Conservation (phyloP, 2,888 invertebrate species). For the Oxyteleia sp. region DNA sequence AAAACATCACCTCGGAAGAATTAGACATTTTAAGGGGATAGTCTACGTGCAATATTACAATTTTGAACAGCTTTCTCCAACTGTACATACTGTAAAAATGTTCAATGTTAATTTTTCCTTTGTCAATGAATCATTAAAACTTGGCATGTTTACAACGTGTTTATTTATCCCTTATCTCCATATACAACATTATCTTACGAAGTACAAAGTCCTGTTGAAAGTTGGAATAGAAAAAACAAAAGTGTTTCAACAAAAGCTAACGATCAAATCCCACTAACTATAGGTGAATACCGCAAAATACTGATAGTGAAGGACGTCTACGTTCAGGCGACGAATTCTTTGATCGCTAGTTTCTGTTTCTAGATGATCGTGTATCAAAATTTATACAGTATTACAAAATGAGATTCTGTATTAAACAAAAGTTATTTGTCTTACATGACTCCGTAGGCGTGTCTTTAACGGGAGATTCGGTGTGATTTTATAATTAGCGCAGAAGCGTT, state of each 20-base stretch:
- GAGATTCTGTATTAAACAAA: no score
- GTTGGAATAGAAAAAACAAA: conserved; percentile 41
- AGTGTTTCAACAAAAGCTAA: conserved; percentile 6
- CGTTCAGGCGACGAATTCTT: background rate
- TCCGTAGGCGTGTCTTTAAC: no score
- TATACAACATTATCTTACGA: conserved; percentile 33
- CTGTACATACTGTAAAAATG: conserved; percentile 24
- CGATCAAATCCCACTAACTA: conserved; percentile 2
- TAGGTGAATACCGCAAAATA: conserved; percentile 8
- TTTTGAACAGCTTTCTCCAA: no score
- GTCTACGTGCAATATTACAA: no score
- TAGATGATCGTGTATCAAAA: no score
- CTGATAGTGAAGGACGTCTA: background rate
- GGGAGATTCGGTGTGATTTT: no score
- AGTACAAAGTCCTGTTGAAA: conserved; percentile 57
- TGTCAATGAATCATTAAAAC: conserved; percentile 16
- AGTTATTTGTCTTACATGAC: no score
- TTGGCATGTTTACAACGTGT: conserved; percentile 14
- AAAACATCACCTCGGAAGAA: conserved; percentile 93
- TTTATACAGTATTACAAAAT: background rate
- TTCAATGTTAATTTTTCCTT: conserved; percentile 12
- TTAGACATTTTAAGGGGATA: conserved; percentile 90
- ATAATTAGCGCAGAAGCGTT: no score
- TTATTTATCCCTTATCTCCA: conserved; percentile 32
- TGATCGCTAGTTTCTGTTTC: background rate